phyloP scores from a whole-genome alignment of 2,888 invertebrate species.

The Empis stercorea region DNA sequence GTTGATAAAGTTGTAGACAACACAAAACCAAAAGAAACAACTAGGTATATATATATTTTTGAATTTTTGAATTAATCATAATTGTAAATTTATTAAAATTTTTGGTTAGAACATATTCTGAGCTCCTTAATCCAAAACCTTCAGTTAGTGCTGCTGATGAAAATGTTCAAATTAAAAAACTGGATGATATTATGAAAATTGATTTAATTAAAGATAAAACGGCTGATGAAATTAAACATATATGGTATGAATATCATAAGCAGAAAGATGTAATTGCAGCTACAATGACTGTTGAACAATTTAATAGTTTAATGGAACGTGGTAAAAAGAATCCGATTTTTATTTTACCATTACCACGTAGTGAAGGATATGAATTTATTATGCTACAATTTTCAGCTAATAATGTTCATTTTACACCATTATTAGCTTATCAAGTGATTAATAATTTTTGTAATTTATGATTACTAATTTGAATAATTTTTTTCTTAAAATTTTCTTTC shows the following conservation, averaged over 20 bases:
- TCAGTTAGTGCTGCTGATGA: conserved; percentile 19
- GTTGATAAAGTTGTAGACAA: conserved; percentile 40
- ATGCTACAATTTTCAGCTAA: conserved; percentile 60
- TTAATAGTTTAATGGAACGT: conserved; percentile 43
- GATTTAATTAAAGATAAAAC: conserved; percentile 60
- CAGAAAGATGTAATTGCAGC: conserved; percentile 65
- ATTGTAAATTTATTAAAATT: not conserved
- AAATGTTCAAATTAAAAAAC: conserved; percentile 38
- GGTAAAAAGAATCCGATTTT: conserved; percentile 55
- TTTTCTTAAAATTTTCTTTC: conserved; percentile 6
- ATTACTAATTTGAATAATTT: not conserved
- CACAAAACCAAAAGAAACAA: conserved; percentile 23
- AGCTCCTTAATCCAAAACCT: conserved; percentile 48
- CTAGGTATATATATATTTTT: too few species aligned
- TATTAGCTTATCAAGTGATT: conserved; percentile 77
- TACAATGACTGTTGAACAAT: conserved; percentile 49
- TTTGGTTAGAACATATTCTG: conserved; percentile 44
- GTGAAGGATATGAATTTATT: conserved; percentile 76
- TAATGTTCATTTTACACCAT: conserved; percentile 69
- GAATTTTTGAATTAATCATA: not conserved
- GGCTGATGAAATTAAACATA: conserved; percentile 54
- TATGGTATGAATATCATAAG: conserved; percentile 73
- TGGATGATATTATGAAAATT: conserved; percentile 62
- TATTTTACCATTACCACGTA: conserved; percentile 65
- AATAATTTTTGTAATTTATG: too few species aligned